Evolutionary conservation across 2,888 invertebrate species (phyloP).

Genomic region (Mesochorus sp.): DNA sequence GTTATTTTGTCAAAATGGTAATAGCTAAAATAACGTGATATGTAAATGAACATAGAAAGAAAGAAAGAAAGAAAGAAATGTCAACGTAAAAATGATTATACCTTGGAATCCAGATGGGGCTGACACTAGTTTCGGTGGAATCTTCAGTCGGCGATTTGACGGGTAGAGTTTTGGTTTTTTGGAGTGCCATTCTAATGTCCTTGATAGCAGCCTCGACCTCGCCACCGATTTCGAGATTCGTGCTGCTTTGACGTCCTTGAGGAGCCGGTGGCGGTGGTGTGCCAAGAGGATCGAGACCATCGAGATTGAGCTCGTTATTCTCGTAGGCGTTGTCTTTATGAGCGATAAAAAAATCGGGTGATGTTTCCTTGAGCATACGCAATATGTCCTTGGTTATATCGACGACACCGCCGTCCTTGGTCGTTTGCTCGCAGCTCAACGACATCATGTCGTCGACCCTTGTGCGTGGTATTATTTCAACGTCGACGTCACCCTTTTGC

Average conservation of each 20-base stretch:
- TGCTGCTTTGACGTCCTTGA: slow-evolving; percentile 77
- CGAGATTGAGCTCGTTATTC: slow-evolving; percentile 84
- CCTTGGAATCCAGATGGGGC: slow-evolving; percentile 89
- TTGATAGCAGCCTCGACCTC: slow-evolving; percentile 88
- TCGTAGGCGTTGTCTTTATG: slow-evolving; percentile 80
- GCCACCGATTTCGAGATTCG: slow-evolving; percentile 75
- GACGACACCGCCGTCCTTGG: slow-evolving; percentile 75
- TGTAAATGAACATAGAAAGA: background rate
- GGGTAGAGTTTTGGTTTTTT: slow-evolving; percentile 87
- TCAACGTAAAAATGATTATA: no score
- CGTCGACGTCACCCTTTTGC: slow-evolving; percentile 89
- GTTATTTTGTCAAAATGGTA: no score
- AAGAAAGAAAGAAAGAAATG: background rate
- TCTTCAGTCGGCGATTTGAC: slow-evolving; percentile 83
- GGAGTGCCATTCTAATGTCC: slow-evolving; percentile 91
- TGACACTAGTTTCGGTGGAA: slow-evolving; percentile 83
- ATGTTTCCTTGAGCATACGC: slow-evolving; percentile 75
- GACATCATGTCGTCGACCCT: slow-evolving; percentile 75
- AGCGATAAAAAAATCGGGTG: slow-evolving; percentile 79
- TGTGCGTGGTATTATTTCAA: slow-evolving; percentile 87
- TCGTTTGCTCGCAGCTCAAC: slow-evolving; percentile 73
- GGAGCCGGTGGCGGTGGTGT: slow-evolving; percentile 81
- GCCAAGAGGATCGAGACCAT: slow-evolving; percentile 88
- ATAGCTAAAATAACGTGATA: no score
- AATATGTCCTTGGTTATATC: slow-evolving; percentile 77